Percentiles rank a stretch among this genome's conserved stretches.
Conservation (phyloP, 2,888 invertebrate species). For the Pachycephus smyrnensis region DNA sequence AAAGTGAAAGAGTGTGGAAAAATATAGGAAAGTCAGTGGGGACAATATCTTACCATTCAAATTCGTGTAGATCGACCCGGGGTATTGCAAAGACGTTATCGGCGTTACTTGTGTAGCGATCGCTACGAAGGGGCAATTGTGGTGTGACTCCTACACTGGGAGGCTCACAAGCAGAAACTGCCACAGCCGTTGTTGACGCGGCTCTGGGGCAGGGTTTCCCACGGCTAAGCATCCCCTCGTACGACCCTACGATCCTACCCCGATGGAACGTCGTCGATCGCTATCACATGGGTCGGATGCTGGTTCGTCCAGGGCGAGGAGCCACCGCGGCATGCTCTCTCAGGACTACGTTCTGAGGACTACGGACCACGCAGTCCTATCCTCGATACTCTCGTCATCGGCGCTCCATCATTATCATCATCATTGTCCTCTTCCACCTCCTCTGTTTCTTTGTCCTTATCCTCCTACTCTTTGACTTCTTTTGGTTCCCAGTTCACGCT, state of each 20-base stretch:
- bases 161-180: background rate
- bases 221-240: conserved; percentile 53
- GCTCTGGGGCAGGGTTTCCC: conserved; percentile 44
- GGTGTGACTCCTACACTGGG: background rate
- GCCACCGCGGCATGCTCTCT: conserved; percentile 52
- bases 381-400: conserved; percentile 16
- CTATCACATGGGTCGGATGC: conserved; percentile 52
- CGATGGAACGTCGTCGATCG: conserved; percentile 35
- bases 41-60: conserved; percentile 45
- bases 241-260: conserved; percentile 38
- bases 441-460: background rate
- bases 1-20: background rate
- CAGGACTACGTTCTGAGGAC: conserved; percentile 22
- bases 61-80: conserved; percentile 36
- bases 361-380: conserved; percentile 24
- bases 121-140: background rate
- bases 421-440: conserved; percentile 14
- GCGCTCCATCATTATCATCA: conserved; percentile 21
- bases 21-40: background rate
- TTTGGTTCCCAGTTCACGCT: conserved; percentile 1
- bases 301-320: conserved; percentile 51
- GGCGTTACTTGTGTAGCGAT: conserved; percentile 30
- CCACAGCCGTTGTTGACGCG: conserved; percentile 31
- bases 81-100: conserved; percentile 34
- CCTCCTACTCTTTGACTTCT: background rate